A percentile compares a stretch with the other conserved stretches of the same genome.
These are phyloP conservation scores for Amphiduros pacificus DNA, from an alignment of 2,888 invertebrate genomes.

Conservation along the genomic window DNA sequence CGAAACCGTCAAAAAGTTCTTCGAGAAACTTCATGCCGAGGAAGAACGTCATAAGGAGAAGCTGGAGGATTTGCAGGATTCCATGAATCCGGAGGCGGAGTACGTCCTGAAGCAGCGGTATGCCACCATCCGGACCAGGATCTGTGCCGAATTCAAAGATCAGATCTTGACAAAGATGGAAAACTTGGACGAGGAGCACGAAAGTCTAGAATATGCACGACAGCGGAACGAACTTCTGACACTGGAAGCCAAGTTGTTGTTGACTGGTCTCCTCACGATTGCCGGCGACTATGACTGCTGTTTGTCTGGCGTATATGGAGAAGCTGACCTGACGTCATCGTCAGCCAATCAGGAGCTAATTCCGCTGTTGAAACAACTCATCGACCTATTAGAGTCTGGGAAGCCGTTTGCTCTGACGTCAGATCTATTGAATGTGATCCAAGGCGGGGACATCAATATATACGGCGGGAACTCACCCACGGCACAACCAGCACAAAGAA, in stretches of 20 bases:
- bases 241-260: constrained; percentile 46
- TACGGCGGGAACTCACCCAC: neutral
- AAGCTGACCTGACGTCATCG: constrained; percentile 35
- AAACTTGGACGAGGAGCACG: constrained; percentile 44
- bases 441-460: constrained; percentile 22
- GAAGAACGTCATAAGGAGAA: constrained; percentile 48
- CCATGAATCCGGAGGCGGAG: constrained; percentile 51
- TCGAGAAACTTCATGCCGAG: constrained; percentile 45
- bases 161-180: constrained; percentile 47
- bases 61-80: constrained; percentile 36
- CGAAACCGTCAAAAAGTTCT: constrained; percentile 47
- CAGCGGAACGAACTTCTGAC: constrained; percentile 47
- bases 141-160: constrained; percentile 47
- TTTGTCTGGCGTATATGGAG: constrained; percentile 49
- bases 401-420: constrained; percentile 49
- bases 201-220: constrained; percentile 48
- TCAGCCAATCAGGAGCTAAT: constrained; percentile 46
- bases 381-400: constrained; percentile 51
- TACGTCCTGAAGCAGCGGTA: constrained; percentile 40
- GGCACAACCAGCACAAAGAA: neutral
- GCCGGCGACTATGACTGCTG: constrained; percentile 53
- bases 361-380: constrained; percentile 52
- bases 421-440: constrained; percentile 39
- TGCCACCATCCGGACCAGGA: constrained; percentile 23
- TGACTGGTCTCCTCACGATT: constrained; percentile 40